A percentile compares a stretch with the other conserved stretches of the same genome.
Evolutionary conservation across 2,888 invertebrate species (phyloP).

Genomic region (Sarcophaga carnaria): DNA sequence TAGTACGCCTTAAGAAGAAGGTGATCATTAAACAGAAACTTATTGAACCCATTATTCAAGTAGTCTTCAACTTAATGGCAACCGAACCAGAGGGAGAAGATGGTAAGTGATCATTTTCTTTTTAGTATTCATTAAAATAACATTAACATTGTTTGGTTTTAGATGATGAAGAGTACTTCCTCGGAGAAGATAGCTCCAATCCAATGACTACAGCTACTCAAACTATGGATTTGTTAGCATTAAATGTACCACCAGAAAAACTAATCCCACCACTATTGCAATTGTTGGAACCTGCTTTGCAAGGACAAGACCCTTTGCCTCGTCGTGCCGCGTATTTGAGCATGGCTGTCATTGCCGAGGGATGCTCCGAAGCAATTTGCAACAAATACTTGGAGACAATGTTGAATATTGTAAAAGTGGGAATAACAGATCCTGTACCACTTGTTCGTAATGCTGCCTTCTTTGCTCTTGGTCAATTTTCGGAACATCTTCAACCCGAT

Average conservation of each 20-base stretch:
- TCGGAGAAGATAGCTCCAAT: constrained; percentile 85
- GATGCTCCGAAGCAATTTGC: constrained; percentile 89
- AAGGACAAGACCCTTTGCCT: constrained; percentile 84
- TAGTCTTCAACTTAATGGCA: constrained; percentile 88
- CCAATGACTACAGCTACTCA: constrained; percentile 88
- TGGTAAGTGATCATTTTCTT: constrained; percentile 82
- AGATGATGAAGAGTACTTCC: constrained; percentile 86
- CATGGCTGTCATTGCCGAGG: constrained; percentile 89
- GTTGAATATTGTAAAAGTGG: constrained; percentile 87
- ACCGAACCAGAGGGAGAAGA: constrained; percentile 84
- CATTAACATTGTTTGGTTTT: not conserved
- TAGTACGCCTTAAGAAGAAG: constrained; percentile 88
- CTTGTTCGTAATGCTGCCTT: constrained; percentile 89
- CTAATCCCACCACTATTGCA: constrained; percentile 87
- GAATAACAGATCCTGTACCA: constrained; percentile 85
- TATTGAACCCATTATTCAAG: constrained; percentile 86
- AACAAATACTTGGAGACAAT: constrained; percentile 87
- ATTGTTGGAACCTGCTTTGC: constrained; percentile 86
- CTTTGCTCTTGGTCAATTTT: constrained; percentile 91
- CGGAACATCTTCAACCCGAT: constrained; percentile 90
- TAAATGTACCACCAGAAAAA: constrained; percentile 89
- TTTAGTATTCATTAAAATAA: not conserved
- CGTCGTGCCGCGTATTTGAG: constrained; percentile 89
- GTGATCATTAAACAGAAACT: constrained; percentile 87
- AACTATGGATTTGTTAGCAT: constrained; percentile 88